Evolutionary conservation across 2,888 invertebrate species (phyloP).

Genomic region (Coecobrya sp.): DNA sequence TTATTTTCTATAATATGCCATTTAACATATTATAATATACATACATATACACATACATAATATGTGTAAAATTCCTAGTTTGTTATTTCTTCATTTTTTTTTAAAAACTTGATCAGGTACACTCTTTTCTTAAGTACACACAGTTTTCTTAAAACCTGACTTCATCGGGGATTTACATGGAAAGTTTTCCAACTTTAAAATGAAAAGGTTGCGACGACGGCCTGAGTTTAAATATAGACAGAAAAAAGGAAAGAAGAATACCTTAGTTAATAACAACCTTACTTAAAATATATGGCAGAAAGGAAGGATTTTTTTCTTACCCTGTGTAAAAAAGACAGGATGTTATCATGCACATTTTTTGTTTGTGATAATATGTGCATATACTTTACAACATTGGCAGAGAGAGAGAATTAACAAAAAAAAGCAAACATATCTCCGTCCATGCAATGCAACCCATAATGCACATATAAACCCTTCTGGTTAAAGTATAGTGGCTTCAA

Average conservation of each 20-base stretch:
- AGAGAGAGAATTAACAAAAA: no score
- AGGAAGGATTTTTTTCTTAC: slow-evolving; percentile 2
- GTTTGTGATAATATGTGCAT: no score
- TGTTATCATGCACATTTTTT: no score
- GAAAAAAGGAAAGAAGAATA: slow-evolving; percentile 7
- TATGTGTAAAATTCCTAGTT: no score
- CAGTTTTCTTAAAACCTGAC: background rate
- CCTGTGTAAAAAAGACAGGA: no score
- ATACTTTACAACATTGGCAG: no score
- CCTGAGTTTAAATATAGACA: slow-evolving; percentile 41
- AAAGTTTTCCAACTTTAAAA: background rate
- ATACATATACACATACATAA: background rate
- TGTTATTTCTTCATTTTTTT: background rate
- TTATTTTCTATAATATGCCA: background rate
- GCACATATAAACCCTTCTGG: background rate
- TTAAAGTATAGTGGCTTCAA: no score
- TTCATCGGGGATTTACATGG: background rate
- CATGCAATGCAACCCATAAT: no score
- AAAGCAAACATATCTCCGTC: no score
- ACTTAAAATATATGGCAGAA: no score
- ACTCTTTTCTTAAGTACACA: background rate
- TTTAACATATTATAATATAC: no score
- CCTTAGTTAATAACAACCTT: no score
- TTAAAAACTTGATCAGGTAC: slow-evolving; percentile 1
- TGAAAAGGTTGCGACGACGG: background rate